These are phyloP conservation scores for Apostichopus leukothele DNA, from an alignment of 53 echinoderm and acorn worm species.

Conservation along the genomic window DNA sequence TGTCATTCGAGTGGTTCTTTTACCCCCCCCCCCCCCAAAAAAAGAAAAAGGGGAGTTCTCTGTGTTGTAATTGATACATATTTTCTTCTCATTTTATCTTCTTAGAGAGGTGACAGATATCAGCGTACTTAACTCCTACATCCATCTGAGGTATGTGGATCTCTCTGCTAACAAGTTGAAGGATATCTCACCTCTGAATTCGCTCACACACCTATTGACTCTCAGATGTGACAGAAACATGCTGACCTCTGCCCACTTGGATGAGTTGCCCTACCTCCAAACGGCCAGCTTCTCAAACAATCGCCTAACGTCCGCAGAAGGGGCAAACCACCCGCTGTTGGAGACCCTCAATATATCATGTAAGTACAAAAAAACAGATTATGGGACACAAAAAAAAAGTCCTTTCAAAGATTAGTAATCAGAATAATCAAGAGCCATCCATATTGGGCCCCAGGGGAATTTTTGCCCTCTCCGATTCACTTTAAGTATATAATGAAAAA, in stretches of 20 bases:
- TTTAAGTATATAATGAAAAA: too few relatives aligned
- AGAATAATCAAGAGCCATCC: too few relatives aligned
- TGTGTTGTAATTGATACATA: too few relatives aligned
- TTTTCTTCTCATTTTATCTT: neutral
- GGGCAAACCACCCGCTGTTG: constrained; percentile 84
- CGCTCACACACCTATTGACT: constrained; percentile 87
- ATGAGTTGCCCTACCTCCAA: constrained; percentile 89
- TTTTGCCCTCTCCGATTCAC: too few relatives aligned
- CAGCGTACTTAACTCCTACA: constrained; percentile 73
- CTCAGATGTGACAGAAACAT: constrained; percentile 88
- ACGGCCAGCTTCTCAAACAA: constrained; percentile 88
- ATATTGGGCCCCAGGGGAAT: too few relatives aligned
- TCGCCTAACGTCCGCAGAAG: constrained; percentile 74
- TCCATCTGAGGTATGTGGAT: constrained; percentile 93
- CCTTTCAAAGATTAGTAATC: too few relatives aligned
- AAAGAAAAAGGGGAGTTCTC: too few relatives aligned
- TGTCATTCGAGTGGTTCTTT: too few relatives aligned
- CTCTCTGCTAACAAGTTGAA: constrained; percentile 77
- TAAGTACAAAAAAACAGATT: constrained; percentile 48
- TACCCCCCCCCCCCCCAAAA: too few relatives aligned
- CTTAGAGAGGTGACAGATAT: constrained; percentile 89
- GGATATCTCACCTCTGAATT: constrained; percentile 92
- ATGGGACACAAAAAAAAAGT: too few relatives aligned
- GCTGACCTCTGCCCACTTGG: constrained; percentile 79
- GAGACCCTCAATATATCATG: constrained; percentile 89